Evolutionary conservation across 2,888 invertebrate genomes (phyloP).

Genomic region (Drosophila siamana): DNA sequence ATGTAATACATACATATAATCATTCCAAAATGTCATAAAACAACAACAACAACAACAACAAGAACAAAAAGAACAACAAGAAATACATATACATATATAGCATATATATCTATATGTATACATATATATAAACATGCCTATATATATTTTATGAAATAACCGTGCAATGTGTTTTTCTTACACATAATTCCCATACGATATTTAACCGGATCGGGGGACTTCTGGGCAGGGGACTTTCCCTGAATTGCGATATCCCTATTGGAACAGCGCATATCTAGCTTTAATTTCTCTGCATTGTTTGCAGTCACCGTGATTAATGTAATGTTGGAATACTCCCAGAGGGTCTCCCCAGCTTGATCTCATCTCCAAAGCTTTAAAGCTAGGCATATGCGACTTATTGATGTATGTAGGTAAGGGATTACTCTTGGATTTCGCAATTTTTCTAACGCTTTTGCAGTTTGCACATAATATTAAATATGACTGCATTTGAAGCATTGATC

Average conservation of each 20-base stretch:
- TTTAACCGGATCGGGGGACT: background rate
- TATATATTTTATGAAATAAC: conserved; percentile 66
- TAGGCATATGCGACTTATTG: conserved; percentile 3
- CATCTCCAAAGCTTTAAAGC: background rate
- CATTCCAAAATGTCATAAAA: conserved; percentile 77
- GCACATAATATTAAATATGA: no score
- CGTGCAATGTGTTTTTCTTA: conserved; percentile 18
- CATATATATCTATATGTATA: conserved; percentile 20
- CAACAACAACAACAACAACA: conserved; percentile 20
- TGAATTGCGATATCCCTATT: background rate
- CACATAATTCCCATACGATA: background rate
- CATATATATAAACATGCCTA: conserved; percentile 32
- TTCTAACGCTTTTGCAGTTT: no score
- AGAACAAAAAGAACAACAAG: conserved; percentile 17
- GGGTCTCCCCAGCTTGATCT: background rate
- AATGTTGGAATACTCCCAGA: background rate
- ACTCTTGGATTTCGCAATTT: no score
- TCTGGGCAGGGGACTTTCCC: conserved; percentile 4
- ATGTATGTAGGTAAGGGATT: no score
- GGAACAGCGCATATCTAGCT: background rate
- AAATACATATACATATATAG: conserved; percentile 23
- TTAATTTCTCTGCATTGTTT: conserved; percentile 18
- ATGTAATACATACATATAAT: conserved; percentile 75
- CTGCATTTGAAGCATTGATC: no score
- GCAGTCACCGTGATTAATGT: conserved; percentile 22